Evolutionary conservation across 1,140 invertebrate species (phyloP), one percentile per base, ranked within the genome.

Genomic region (Drosophila grimshawi): DNA sequence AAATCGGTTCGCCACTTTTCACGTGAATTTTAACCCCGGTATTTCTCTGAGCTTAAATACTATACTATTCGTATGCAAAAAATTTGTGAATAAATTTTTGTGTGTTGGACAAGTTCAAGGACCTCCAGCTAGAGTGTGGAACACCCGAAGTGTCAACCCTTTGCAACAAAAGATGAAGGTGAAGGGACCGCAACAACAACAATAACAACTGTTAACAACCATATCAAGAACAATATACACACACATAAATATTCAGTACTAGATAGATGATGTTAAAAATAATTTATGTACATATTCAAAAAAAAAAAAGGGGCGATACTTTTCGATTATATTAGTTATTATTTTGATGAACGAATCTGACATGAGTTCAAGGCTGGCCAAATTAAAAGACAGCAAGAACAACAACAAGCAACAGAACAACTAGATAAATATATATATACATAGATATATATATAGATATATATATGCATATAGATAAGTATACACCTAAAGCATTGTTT

Each of bases 321-420:
- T 46, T 45, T 49, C 48, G 52, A 30, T 55, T 55, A 55, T 37
- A 53, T 63, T 63, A 39, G 57, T 35, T 60, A 60, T 60, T 46
- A 39, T 37, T 37, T 52, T 32, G 52, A 35, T 43, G 46, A 35
- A 46, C 63, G 52, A 45, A 52, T 49, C 19, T 29, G n/a, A 33
- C 6, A 5, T n/a, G 49, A 48, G 63, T 66, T 66, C 63, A 66
- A 66, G 63, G 63, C 19, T 56, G 46, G 7, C 37, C 4, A 55
- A 37, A 52, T 2, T 5, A 5, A 41, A 43, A 57, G 53, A 59
- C 5, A 56, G 11, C 35, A 39, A 41, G 3, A 41, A 41, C 10
- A 43, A 29, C 37, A 57, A 57, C 27, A 57, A 43, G 29, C 19
- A 32, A 4, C 60, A 19, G 8, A 61, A n/a, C 8, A 62, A 10